These are phyloP conservation scores for Schizopygopsis malacanthus DNA, from an alignment of 2,797 vertebrate genomes.

Conservation along the genomic window DNA sequence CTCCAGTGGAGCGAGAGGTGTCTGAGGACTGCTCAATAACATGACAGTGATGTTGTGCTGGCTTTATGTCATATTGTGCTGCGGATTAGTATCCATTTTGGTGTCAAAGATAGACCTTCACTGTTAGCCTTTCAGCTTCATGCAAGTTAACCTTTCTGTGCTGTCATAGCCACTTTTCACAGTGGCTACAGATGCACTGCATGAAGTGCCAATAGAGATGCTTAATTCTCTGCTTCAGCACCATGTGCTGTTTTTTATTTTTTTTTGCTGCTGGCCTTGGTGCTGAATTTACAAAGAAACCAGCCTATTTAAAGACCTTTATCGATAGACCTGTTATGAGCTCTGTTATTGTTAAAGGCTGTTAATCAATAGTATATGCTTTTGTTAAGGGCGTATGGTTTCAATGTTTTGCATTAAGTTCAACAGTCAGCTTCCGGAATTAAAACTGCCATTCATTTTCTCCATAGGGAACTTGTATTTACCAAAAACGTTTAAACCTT, in stretches of 20 bases:
- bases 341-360: too few relatives aligned
- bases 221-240: background rate
- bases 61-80: background rate
- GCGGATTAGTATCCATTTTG: background rate
- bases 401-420: too few relatives aligned
- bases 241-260: background rate
- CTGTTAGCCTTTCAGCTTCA: background rate
- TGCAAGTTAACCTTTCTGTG: background rate
- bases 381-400: too few relatives aligned
- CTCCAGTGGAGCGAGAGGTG: background rate
- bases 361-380: too few relatives aligned
- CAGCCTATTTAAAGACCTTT: background rate
- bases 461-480: too few relatives aligned
- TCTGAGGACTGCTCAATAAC: background rate
- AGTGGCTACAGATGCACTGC: background rate
- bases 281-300: background rate
- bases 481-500: too few relatives aligned
- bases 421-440: too few relatives aligned
- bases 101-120: background rate
- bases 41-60: background rate
- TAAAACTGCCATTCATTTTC: too few relatives aligned
- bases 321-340: too few relatives aligned
- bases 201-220: background rate
- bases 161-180: background rate
- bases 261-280: constrained; percentile 9